Conservation (phyloP, 2,888 invertebrate species). For the Drosophila prolongata region DNA sequence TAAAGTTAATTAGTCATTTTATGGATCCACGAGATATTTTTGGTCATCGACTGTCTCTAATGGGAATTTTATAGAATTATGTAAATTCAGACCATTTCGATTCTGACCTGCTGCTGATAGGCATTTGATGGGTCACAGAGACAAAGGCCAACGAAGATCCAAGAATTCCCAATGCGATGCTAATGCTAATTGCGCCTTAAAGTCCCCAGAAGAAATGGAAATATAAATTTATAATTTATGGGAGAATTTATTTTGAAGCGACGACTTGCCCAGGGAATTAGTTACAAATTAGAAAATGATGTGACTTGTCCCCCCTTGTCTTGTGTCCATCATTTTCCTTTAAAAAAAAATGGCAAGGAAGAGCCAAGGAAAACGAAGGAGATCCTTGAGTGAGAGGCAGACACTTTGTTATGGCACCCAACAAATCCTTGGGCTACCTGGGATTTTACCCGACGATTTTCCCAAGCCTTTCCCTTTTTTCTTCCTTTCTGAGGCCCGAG, state of each 20-base stretch:
- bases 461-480: neutral
- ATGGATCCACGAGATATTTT: conserved; percentile 34
- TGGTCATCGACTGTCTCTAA: conserved; percentile 55
- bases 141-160: conserved; percentile 8
- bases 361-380: conserved; percentile 8
- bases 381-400: conserved; percentile 42
- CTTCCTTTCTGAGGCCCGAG: conserved; percentile 10
- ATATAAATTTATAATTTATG: conserved; percentile 42
- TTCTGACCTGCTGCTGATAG: conserved; percentile 58
- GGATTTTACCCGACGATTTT: conserved; percentile 18
- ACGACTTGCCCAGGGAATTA: conserved; percentile 50
- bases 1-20: conserved; percentile 76
- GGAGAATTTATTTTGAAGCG: conserved; percentile 28
- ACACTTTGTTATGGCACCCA: conserved; percentile 47
- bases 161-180: conserved; percentile 24
- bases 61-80: conserved; percentile 74
- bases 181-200: conserved; percentile 68
- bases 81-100: conserved; percentile 57
- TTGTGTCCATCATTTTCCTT: conserved; percentile 18
- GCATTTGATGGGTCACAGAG: conserved; percentile 65
- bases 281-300: conserved; percentile 74
- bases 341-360: neutral
- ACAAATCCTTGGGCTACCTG: conserved; percentile 42
- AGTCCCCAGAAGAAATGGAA: conserved; percentile 35
- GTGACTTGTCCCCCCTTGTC: conserved; percentile 19